Evolutionary conservation across 2,888 invertebrate species (phyloP), one percentile per base, ranked within the genome.

Genomic region (Dusona sp.): DNA sequence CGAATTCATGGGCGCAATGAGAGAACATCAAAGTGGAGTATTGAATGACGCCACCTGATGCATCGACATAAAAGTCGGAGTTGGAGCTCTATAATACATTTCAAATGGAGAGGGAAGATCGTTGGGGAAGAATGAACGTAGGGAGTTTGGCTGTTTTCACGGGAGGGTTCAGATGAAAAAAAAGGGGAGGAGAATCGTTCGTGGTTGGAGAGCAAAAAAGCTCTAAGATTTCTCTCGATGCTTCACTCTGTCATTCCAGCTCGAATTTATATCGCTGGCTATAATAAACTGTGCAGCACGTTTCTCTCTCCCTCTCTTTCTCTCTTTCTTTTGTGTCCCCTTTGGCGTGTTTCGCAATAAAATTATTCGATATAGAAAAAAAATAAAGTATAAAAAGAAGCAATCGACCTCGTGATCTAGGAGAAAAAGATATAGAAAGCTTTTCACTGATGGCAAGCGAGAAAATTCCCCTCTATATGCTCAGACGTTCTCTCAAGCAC

Each of bases 261-360:
- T 22, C 33, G 33, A 77, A 82, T 82, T 75, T 70, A 75, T 75
- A 68, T 77, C 77, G 48, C 45, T 7, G 38, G 22, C 48, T 48
- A 77, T 77, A 70, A 82, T 82, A 68, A 77, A 82, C 61, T 45
- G 16, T 45, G 57, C 48, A 25, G 79, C 79, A 68, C 68, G 57
- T 78, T 36, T 16, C n/a, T 4, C 45, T 75, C n/a, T 11, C 38
- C 13, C 42, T 13, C 42, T 25, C 36, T 54, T 16, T 22, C 16
- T 42, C 38, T 25, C 19, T 16, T 36, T 38, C 36, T 36, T 36
- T 48, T 73, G 13, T 54, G 7, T 73, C 54, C 22, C 33, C 36
- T 78, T 9, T 65, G 42, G 16, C 54, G 54, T 48, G 61, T 57
- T 38, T 74, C 73, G 74, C 61, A 68, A 74, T 79, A 68, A 79